Percentiles rank a stretch among this genome's conserved stretches.
Conservation (phyloP, 2,797 vertebrate genomes). For the Glyptemys insculpta region DNA sequence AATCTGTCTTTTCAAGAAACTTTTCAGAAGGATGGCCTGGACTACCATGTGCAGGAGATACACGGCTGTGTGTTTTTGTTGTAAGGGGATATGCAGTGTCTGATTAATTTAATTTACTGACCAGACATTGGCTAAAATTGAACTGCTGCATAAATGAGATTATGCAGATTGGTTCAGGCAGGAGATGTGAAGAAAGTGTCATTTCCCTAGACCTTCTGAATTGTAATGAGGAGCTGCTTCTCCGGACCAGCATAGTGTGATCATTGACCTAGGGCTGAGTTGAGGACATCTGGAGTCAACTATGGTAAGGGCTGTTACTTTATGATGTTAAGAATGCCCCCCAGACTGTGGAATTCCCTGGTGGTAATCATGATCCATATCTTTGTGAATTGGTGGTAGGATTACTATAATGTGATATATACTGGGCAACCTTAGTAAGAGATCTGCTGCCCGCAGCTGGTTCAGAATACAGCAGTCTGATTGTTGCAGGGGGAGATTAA, state of each 20-base stretch:
- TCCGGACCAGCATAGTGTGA: background rate
- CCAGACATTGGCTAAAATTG: accelerated
- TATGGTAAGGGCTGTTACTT: background rate
- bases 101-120: background rate
- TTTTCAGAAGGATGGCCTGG: background rate
- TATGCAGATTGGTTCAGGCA: background rate
- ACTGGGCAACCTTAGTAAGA: background rate
- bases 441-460: constrained; percentile 2
- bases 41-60: background rate
- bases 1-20: accelerated
- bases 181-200: background rate
- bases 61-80: background rate
- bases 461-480: background rate
- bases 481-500: background rate
- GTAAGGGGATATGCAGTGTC: background rate
- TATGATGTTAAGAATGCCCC: background rate
- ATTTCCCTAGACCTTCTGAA: background rate
- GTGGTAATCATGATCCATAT: background rate
- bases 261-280: background rate
- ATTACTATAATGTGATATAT: background rate
- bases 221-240: background rate
- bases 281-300: background rate
- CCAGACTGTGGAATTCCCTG: background rate
- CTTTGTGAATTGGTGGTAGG: background rate
- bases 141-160: background rate